phyloP scores from a whole-genome alignment of 2,113 vertebrate species.

The Taxidea taxus region DNA sequence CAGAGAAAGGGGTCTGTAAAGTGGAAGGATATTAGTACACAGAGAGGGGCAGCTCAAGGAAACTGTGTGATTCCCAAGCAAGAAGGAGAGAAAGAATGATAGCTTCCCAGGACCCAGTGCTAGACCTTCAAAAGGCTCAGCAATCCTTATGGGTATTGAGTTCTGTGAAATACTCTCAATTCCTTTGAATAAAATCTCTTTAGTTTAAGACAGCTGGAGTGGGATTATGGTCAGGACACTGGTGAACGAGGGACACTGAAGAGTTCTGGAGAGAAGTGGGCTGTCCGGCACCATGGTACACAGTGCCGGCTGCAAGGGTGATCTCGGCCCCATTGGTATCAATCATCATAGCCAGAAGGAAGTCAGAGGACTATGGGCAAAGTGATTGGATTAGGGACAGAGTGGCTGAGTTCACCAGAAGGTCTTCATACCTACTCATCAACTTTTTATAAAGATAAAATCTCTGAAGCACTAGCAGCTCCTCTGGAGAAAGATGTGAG shows the following conservation, averaged over 20 bases:
- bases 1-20: neutral
- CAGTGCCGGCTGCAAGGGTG: rapidly evolving
- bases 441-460: constrained; percentile 52
- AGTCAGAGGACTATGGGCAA: neutral
- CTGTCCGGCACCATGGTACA: neutral
- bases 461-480: constrained; percentile 47
- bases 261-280: neutral
- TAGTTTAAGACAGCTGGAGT: neutral
- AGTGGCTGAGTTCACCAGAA: constrained; percentile 1
- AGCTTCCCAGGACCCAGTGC: neutral
- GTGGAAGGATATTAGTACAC: neutral
- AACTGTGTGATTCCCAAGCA: neutral
- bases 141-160: neutral
- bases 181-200: neutral
- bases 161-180: neutral
- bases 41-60: neutral
- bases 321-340: neutral
- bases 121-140: neutral
- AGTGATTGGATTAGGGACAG: constrained; percentile 15
- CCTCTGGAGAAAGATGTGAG: constrained; percentile 56
- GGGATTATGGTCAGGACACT: neutral
- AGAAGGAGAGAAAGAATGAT: neutral
- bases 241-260: neutral
- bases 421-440: constrained; percentile 48
- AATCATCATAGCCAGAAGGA: neutral